Conservation (phyloP, 2,113 vertebrate genomes). For the Candoia aspera region DNA sequence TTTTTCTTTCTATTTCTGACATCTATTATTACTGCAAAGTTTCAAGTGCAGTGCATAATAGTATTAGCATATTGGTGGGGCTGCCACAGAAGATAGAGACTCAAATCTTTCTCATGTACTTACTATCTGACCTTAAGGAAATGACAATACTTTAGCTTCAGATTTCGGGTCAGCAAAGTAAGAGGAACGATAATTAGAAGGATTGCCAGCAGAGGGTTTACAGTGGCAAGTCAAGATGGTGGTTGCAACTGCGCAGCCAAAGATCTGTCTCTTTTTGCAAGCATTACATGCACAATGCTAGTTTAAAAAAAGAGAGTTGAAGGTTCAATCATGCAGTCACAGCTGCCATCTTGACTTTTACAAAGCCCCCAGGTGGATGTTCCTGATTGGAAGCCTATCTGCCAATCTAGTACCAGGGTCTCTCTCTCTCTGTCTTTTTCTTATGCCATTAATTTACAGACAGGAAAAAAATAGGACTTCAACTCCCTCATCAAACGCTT, state of each 20-base stretch:
- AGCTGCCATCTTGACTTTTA: not conserved
- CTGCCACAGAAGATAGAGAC: not conserved
- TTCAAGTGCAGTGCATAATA: not conserved
- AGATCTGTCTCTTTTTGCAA: not conserved
- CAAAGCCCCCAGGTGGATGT: not conserved
- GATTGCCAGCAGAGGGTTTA: not conserved
- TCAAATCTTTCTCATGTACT: not conserved
- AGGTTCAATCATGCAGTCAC: not conserved
- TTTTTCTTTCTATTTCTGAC: constrained; percentile 11
- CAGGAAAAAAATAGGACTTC: not conserved
- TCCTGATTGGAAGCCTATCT: not conserved
- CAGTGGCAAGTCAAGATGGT: not conserved
- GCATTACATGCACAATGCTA: not conserved
- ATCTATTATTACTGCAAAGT: not conserved
- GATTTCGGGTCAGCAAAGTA: not conserved
- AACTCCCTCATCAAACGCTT: not conserved
- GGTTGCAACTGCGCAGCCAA: not conserved
- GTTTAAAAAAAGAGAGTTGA: not conserved
- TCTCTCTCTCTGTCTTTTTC: not conserved
- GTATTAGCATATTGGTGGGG: not conserved
- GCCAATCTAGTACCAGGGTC: not conserved
- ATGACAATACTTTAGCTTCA: not conserved
- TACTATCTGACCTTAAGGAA: not conserved
- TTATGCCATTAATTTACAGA: not conserved
- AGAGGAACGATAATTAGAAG: not conserved